A percentile compares a stretch with the other conserved stretches of the same genome.
Evolutionary conservation across 2,888 invertebrate genomes (phyloP).

Genomic region (Caenorhabditis sp.): DNA sequence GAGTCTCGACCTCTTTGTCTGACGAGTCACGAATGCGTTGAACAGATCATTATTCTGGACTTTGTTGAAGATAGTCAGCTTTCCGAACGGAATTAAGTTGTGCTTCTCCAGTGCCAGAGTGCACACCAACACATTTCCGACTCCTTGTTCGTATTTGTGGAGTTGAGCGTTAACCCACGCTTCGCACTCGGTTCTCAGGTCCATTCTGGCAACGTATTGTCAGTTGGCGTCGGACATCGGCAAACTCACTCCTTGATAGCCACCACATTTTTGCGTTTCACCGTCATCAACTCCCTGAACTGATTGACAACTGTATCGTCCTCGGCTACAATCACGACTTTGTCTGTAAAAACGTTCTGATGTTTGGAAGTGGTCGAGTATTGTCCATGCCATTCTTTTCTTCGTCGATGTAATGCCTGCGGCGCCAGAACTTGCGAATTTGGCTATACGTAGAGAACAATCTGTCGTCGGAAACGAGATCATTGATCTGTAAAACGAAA

Average conservation of each 20-base stretch:
- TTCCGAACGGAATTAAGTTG: constrained; percentile 7
- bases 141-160: background rate
- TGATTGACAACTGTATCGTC: background rate
- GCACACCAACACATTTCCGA: background rate
- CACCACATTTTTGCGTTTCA: background rate
- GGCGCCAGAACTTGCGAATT: background rate
- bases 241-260: constrained; percentile 1
- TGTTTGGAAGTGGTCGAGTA: background rate
- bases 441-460: background rate
- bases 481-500: background rate
- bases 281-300: background rate
- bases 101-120: background rate
- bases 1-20: background rate
- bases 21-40: background rate
- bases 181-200: background rate
- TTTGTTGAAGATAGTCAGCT: constrained; percentile 8
- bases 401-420: background rate
- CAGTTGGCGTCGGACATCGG: no score
- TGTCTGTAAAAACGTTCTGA: constrained; percentile 1
- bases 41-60: background rate
- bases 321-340: background rate
- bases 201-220: background rate
- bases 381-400: background rate
- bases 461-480: background rate
- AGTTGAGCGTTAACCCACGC: background rate